Conservation (phyloP, 2,888 invertebrate genomes). For the Drosophila sordidula region DNA sequence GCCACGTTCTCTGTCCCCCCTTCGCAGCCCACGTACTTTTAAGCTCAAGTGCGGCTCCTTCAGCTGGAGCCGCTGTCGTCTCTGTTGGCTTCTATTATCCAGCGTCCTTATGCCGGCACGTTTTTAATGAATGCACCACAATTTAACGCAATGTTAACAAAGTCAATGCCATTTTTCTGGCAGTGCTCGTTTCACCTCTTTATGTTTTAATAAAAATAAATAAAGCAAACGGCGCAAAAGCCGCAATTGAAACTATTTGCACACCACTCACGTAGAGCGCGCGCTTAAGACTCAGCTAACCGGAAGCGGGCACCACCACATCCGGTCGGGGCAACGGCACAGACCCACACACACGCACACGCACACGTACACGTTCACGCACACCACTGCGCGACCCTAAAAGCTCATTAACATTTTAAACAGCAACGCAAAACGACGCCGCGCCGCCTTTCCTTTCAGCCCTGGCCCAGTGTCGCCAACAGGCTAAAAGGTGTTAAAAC, state of each 20-base stretch:
- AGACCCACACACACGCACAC: slow-evolving; percentile 10
- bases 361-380: slow-evolving; percentile 13
- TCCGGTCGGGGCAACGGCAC: slow-evolving; percentile 59
- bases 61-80: too few species aligned
- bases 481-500: slow-evolving; percentile 77
- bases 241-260: slow-evolving; percentile 82
- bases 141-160: slow-evolving; percentile 80
- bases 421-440: slow-evolving; percentile 69
- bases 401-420: slow-evolving; percentile 81
- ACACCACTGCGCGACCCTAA: slow-evolving; percentile 61
- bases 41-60: too few species aligned
- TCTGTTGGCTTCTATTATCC: slow-evolving; percentile 15
- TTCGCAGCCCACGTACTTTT: too few species aligned
- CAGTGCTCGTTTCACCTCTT: slow-evolving; percentile 67
- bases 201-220: slow-evolving; percentile 82
- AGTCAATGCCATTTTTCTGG: slow-evolving; percentile 75
- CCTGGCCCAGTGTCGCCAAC: slow-evolving; percentile 18
- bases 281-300: slow-evolving; percentile 79
- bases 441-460: slow-evolving; percentile 14
- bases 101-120: slow-evolving; percentile 44
- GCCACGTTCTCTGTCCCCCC: too few species aligned
- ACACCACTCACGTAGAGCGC: slow-evolving; percentile 79
- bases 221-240: slow-evolving; percentile 80
- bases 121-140: slow-evolving; percentile 73
- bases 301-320: slow-evolving; percentile 78